Base-by-base conservation (phyloP, 1,140 invertebrate species). In the Neodiprion pinetum region DNA sequence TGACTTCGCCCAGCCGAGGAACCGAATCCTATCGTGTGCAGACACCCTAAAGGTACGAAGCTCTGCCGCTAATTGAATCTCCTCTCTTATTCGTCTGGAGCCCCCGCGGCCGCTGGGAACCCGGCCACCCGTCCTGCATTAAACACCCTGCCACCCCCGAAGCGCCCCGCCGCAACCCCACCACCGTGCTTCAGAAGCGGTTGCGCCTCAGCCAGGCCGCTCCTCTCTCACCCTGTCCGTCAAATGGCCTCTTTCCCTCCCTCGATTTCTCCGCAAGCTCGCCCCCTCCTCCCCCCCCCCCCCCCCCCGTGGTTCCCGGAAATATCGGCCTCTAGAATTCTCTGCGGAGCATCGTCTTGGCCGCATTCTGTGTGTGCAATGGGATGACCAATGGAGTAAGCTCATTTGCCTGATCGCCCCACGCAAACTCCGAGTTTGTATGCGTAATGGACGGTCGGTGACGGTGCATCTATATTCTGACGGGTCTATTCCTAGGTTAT, bases 61-160 rank as follows among this genome's bases (percentile, higher is more conserved):
- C 86, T 87, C 84, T 86, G 86, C 86, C 84, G 83, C 86, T 87
- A 87, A 87, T 86, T 86, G 85, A 86, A 87, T 88, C 86, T 86
- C 82, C 82, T 84, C 84, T 86, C 86, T 86, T 86, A 86, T 83
- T 86, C 85, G 85, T 85, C 84, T 87, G 81, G 79, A 87, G 81
- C 82, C 83, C 85, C 85, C 81, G 83, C 85, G 82, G 85, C 85
- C 85, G 83, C 86, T 87, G 85, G 85, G 85, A 87, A 87, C 85
- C 80, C 70, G 76, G 85, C 83, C 85, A 87, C 85, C 85, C 85
- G 86, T 86, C 80, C 84, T 87, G 86, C 86, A 86, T 86, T 87
- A 86, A 86, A 87, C 85, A 86, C 85, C 86, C 86, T 83, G 78
- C 83, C 85, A 85, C 86, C 84, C 84, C 85, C 76, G 80, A 40